These are phyloP conservation scores for Channa maculata DNA, from an alignment of 2,113 vertebrate species.

Conservation along the genomic window DNA sequence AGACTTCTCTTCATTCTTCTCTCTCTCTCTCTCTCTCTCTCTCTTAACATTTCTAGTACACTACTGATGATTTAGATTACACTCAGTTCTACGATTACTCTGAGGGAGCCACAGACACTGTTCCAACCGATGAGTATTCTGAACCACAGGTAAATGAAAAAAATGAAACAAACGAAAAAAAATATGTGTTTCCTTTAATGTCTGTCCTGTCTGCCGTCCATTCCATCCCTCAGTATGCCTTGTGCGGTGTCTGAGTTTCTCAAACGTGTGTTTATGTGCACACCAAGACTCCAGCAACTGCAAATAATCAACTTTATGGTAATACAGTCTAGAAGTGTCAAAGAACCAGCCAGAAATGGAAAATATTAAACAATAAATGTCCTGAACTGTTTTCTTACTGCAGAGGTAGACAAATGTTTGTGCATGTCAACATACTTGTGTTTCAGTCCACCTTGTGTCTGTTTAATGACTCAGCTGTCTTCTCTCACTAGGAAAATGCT, in stretches of 20 bases:
- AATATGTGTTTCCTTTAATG: slow-evolving; percentile 76
- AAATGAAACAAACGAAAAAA: slow-evolving; percentile 41
- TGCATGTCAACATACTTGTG: slow-evolving; percentile 50
- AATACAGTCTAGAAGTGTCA: background rate
- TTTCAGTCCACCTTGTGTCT: slow-evolving; percentile 51
- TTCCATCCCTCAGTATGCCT: slow-evolving; percentile 14
- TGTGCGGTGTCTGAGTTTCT: slow-evolving; percentile 66
- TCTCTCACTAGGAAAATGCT: slow-evolving; percentile 21
- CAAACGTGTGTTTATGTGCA: slow-evolving; percentile 41
- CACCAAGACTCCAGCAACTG: background rate
- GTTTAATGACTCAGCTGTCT: slow-evolving; percentile 60
- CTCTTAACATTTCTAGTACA: slow-evolving; percentile 88
- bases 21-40: slow-evolving; percentile 77
- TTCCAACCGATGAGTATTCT: slow-evolving; percentile 88
- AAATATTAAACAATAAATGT: background rate
- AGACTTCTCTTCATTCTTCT: slow-evolving; percentile 40
- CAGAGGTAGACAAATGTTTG: slow-evolving; percentile 1
- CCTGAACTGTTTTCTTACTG: background rate
- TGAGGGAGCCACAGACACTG: slow-evolving; percentile 88
- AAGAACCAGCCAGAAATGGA: background rate
- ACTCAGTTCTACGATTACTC: slow-evolving; percentile 95
- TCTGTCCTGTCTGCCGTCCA: slow-evolving; percentile 59
- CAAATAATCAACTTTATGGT: background rate
- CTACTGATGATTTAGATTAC: slow-evolving; percentile 91
- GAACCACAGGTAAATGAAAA: slow-evolving; percentile 92